Conservation (phyloP, 2,797 vertebrate species). For the Poeciliopsis gracilis region DNA sequence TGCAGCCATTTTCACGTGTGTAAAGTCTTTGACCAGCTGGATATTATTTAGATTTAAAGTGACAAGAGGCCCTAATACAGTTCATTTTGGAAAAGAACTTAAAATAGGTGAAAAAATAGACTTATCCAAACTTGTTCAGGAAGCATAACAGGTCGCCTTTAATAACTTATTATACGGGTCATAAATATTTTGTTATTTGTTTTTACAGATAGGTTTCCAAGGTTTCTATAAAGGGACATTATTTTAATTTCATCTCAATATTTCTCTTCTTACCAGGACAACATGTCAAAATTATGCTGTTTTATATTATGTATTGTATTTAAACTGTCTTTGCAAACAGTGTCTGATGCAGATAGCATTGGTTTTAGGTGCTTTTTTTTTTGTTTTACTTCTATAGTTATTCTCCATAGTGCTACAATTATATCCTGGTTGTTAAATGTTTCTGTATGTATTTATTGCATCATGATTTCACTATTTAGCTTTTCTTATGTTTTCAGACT, state of each 20-base stretch:
- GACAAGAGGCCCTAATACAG: too few relatives aligned
- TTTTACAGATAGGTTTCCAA: not conserved
- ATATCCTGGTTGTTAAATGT: not conserved
- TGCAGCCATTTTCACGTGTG: too few relatives aligned
- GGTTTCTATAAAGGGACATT: not conserved
- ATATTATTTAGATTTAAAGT: too few relatives aligned
- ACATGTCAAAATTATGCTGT: not conserved
- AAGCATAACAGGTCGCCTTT: not conserved
- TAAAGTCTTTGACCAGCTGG: too few relatives aligned
- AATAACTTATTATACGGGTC: not conserved
- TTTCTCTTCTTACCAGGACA: not conserved
- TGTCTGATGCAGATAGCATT: too few relatives aligned
- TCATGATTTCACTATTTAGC: not conserved
- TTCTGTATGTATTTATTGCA: not conserved
- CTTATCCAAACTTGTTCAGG: too few relatives aligned
- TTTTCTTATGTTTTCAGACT: slow-evolving; percentile 9
- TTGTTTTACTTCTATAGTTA: not conserved
- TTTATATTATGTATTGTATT: not conserved
- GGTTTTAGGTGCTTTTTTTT: not conserved
- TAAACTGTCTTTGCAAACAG: not conserved
- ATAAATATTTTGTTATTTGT: not conserved
- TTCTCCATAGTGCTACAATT: not conserved
- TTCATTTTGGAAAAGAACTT: too few relatives aligned
- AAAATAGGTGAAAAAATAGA: too few relatives aligned
- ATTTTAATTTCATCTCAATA: not conserved